These are phyloP conservation scores for Agonopterix subpropinquella DNA, from an alignment of 2,888 invertebrate genomes.

Conservation along the genomic window DNA sequence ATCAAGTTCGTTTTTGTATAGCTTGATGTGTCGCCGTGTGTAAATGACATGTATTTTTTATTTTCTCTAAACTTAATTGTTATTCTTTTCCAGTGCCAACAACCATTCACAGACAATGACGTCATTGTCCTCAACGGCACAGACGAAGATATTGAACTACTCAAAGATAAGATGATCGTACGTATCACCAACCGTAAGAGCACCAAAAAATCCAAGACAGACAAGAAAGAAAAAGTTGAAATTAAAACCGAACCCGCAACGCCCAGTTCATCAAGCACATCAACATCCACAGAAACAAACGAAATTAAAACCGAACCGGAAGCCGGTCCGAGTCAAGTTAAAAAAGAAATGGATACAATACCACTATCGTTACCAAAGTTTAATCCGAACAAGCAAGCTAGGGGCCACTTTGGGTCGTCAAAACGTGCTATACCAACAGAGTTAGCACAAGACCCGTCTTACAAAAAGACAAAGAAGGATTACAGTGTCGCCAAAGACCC, in stretches of 20 bases:
- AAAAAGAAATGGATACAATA: constrained; percentile 64
- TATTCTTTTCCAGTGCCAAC: constrained; percentile 79
- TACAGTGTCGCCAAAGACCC: constrained; percentile 95
- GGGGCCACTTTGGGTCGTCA: constrained; percentile 63
- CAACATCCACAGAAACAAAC: constrained; percentile 25
- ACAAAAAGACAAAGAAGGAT: constrained; percentile 85
- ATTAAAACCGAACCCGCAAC: constrained; percentile 33
- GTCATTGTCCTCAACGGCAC: constrained; percentile 91
- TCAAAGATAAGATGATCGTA: constrained; percentile 79
- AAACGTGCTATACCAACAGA: constrained; percentile 55
- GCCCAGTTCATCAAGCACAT: constrained; percentile 15
- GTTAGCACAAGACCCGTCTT: constrained; percentile 77
- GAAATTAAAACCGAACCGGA: constrained; percentile 63
- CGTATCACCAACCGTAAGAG: constrained; percentile 81
- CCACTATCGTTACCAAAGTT: constrained; percentile 61
- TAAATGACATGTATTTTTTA: too few relatives aligned
- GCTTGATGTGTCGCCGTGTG: too few relatives aligned
- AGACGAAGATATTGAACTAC: constrained; percentile 83
- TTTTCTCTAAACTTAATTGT: too few relatives aligned
- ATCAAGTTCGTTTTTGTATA: too few relatives aligned
- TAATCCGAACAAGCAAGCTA: constrained; percentile 55
- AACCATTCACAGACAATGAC: constrained; percentile 85
- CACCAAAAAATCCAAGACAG: constrained; percentile 75
- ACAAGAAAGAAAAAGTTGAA: constrained; percentile 33
- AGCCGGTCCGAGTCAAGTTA: constrained; percentile 40